A percentile compares a stretch with the other conserved stretches of the same genome.
phyloP scores from a whole-genome alignment of 2,797 vertebrate genomes.

The Miichthys miiuy region DNA sequence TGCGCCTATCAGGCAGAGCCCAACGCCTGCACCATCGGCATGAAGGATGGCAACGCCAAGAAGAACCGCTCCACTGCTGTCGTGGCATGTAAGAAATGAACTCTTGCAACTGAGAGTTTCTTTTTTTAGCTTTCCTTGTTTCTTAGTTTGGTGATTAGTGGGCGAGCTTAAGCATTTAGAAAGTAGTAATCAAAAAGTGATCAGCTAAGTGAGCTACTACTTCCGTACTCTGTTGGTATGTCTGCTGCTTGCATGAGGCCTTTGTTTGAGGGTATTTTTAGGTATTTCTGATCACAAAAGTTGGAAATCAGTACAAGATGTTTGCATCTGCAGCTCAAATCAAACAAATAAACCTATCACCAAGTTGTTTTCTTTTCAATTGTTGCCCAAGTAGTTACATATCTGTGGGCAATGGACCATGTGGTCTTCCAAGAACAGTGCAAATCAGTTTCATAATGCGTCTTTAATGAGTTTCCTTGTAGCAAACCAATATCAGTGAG shows the following conservation, averaged over 20 bases:
- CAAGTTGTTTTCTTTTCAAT: background rate
- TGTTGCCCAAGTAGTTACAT: background rate
- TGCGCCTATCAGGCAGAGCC: slow-evolving; percentile 96
- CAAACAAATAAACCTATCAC: too few species aligned
- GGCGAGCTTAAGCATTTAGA: background rate
- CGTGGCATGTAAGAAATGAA: slow-evolving; percentile 88
- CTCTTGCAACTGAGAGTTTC: background rate
- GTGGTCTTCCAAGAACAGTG: background rate
- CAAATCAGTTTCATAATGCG: background rate
- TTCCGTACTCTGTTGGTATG: background rate
- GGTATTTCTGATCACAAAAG: too few species aligned
- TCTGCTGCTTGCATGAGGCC: background rate
- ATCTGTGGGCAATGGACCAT: background rate
- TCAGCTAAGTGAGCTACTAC: too few species aligned
- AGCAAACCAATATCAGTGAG: background rate
- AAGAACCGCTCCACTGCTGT: slow-evolving; percentile 91
- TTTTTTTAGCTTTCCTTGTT: background rate
- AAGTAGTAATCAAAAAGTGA: background rate
- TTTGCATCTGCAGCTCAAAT: background rate
- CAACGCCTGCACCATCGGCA: slow-evolving; percentile 82
- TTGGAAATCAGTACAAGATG: background rate
- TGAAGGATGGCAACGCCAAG: slow-evolving; percentile 87
- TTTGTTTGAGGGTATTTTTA: background rate
- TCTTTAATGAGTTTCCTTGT: background rate
- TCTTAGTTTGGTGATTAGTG: background rate